Conservation (phyloP, 2,113 vertebrate species). For the Nyctibius bracteatus region DNA sequence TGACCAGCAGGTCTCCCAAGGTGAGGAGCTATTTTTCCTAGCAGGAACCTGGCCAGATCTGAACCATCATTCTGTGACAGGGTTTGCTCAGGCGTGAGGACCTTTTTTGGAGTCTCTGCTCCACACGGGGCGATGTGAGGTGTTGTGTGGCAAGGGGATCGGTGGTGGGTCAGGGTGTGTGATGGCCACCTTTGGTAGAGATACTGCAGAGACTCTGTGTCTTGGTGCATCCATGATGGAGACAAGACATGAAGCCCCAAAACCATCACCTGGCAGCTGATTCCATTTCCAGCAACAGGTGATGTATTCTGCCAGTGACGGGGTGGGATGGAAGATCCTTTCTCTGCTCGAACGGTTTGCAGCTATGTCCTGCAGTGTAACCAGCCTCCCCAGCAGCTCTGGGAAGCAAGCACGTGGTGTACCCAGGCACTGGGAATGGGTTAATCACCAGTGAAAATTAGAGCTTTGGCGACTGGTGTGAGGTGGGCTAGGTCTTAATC, state of each 20-base stretch:
- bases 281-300: background rate
- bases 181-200: background rate
- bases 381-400: background rate
- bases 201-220: background rate
- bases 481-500: background rate
- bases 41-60: background rate
- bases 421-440: background rate
- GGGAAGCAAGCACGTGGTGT: fast-evolving
- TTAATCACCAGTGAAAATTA: background rate
- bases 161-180: background rate
- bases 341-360: background rate
- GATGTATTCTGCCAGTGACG: background rate
- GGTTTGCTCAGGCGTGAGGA: background rate
- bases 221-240: background rate
- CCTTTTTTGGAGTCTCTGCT: background rate
- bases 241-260: background rate
- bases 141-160: fast-evolving
- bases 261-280: background rate
- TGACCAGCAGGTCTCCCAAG: background rate
- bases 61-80: background rate
- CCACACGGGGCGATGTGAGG: fast-evolving
- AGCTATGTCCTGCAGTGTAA: background rate
- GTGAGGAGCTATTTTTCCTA: background rate
- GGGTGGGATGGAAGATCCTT: background rate
- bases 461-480: background rate